Percentiles rank a stretch among this genome's conserved stretches.
Conservation (phyloP, 2,113 vertebrate genomes). For the Engystomops pustulosus region DNA sequence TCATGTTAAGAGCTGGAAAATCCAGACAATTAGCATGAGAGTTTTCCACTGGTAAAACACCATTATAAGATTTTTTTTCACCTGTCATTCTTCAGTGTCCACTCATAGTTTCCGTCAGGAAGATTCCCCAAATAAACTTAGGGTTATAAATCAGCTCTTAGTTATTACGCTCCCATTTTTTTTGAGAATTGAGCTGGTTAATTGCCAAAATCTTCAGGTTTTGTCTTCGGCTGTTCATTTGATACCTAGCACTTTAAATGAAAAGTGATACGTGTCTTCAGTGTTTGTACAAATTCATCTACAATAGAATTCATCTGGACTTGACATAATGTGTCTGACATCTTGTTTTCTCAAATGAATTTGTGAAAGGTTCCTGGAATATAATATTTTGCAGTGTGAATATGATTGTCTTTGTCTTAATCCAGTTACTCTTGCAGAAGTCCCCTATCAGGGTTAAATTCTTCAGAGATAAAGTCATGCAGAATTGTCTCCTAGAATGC, state of each 20-base stretch:
- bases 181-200: constrained; percentile 61
- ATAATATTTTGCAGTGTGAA: constrained; percentile 16
- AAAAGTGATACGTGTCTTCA: constrained; percentile 73
- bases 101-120: too few species aligned
- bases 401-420: not conserved
- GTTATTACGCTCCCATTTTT: constrained; percentile 60
- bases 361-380: constrained; percentile 23
- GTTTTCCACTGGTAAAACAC: too few species aligned
- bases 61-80: too few species aligned
- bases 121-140: too few species aligned
- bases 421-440: not conserved
- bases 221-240: constrained; percentile 74
- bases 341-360: constrained; percentile 21
- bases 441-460: not conserved
- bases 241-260: constrained; percentile 72
- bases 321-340: constrained; percentile 61
- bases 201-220: constrained; percentile 71
- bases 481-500: too few species aligned
- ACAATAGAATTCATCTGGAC: constrained; percentile 63
- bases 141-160: not conserved
- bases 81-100: too few species aligned
- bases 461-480: not conserved
- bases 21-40: too few species aligned
- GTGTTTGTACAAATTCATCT: constrained; percentile 65
- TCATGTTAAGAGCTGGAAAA: too few species aligned